phyloP scores from a whole-genome alignment of 35 echinoderm and acorn worm species.

The Apostichopus californicus region DNA sequence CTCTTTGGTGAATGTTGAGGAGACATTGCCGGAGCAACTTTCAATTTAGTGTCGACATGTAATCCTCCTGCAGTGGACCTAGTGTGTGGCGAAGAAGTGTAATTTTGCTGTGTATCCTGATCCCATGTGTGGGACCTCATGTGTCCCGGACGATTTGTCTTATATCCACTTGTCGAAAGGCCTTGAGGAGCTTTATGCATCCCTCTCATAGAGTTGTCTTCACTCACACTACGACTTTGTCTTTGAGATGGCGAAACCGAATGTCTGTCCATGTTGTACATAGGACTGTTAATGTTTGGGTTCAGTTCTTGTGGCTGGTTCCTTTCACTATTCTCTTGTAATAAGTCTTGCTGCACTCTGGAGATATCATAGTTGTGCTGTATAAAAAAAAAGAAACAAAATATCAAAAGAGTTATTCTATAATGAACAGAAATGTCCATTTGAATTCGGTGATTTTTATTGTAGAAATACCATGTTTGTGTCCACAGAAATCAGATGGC shows the following conservation, averaged over 20 bases:
- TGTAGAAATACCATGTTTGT: too few relatives aligned
- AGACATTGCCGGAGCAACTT: background rate
- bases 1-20: background rate
- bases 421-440: too few relatives aligned
- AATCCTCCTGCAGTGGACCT: background rate
- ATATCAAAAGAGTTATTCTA: background rate
- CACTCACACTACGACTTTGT: slow-evolving; percentile 27
- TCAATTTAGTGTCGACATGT: background rate
- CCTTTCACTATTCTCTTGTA: background rate
- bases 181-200: background rate
- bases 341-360: background rate
- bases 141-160: background rate
- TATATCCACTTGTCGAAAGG: background rate
- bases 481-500: too few relatives aligned
- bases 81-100: background rate
- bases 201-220: background rate
- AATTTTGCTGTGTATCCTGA: background rate
- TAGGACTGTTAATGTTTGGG: too few relatives aligned
- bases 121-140: background rate
- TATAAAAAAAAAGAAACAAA: background rate
- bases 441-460: too few relatives aligned
- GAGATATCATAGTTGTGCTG: slow-evolving; percentile 27
- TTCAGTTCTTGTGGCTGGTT: background rate
- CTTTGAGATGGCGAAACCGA: background rate
- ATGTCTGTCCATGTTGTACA: slow-evolving; percentile 1